phyloP scores from a whole-genome alignment of 1,140 invertebrate species.

The Drosophila pruinosa region DNA sequence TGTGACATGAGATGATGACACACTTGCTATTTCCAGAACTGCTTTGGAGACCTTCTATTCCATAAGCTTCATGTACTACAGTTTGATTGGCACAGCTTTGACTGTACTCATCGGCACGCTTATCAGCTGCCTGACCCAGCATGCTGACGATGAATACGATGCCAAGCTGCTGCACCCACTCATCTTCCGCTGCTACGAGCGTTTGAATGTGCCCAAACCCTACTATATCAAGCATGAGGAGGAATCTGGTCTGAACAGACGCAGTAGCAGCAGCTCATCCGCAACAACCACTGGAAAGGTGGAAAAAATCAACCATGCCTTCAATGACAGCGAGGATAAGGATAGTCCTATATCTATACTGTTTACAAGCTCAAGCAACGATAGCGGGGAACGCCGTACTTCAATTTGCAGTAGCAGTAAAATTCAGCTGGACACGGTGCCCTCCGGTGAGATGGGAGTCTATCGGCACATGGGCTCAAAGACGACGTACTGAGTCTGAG shows the following conservation, averaged over 20 bases:
- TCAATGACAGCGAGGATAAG: slow-evolving; percentile 64
- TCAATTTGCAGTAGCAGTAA: slow-evolving; percentile 56
- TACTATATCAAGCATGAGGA: slow-evolving; percentile 76
- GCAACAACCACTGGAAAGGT: slow-evolving; percentile 52
- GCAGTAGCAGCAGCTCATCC: slow-evolving; percentile 61
- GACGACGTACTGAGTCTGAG: slow-evolving; percentile 40
- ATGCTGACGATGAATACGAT: slow-evolving; percentile 87
- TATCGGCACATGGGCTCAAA: slow-evolving; percentile 55
- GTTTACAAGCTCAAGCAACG: slow-evolving; percentile 37
- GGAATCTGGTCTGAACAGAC: slow-evolving; percentile 62
- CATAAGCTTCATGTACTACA: slow-evolving; percentile 91
- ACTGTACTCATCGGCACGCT: slow-evolving; percentile 87
- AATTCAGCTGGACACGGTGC: slow-evolving; percentile 59
- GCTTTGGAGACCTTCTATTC: slow-evolving; percentile 86
- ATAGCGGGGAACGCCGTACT: slow-evolving; percentile 4
- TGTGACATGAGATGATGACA: slow-evolving; percentile 10
- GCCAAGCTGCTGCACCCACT: slow-evolving; percentile 87
- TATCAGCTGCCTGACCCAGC: slow-evolving; percentile 86
- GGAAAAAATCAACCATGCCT: slow-evolving; percentile 72
- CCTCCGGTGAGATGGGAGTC: slow-evolving; percentile 54
- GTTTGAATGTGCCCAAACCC: slow-evolving; percentile 66
- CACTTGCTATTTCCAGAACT: slow-evolving; percentile 82
- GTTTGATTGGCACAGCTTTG: slow-evolving; percentile 87
- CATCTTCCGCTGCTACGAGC: slow-evolving; percentile 82
- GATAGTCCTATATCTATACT: slow-evolving; percentile 58